Evolutionary conservation across 2,888 invertebrate genomes (phyloP).

Genomic region (Macrophya annulata): DNA sequence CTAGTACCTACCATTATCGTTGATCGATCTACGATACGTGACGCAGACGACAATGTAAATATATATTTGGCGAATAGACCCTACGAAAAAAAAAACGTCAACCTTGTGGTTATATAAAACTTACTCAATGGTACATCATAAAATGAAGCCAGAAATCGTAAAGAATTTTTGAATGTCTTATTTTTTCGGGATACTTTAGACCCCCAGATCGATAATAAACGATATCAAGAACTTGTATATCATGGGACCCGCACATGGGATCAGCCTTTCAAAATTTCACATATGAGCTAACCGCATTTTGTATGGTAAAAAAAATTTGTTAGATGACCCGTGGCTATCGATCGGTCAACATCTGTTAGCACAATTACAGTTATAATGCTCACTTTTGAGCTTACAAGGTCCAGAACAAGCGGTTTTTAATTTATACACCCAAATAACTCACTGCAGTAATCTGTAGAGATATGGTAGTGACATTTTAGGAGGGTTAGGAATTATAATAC

Average conservation of each 20-base stretch:
- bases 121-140: too few relatives aligned
- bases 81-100: neutral
- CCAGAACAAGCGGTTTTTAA: neutral
- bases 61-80: neutral
- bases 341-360: neutral
- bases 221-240: too few relatives aligned
- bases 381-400: neutral
- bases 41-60: neutral
- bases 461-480: neutral
- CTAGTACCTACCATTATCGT: neutral
- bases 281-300: neutral
- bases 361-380: neutral
- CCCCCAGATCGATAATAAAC: too few relatives aligned
- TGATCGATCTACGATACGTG: neutral
- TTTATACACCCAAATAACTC: conserved; percentile 21
- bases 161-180: too few relatives aligned
- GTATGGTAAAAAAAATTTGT: neutral
- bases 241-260: too few relatives aligned
- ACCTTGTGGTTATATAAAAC: neutral
- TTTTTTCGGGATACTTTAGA: too few relatives aligned
- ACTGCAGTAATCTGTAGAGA: neutral
- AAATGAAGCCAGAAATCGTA: too few relatives aligned
- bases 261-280: too few relatives aligned
- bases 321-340: neutral
- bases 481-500: conserved; percentile 19